Conservation (phyloP, 1,140 invertebrate species). For the Drosophila nigromelanica region DNA sequence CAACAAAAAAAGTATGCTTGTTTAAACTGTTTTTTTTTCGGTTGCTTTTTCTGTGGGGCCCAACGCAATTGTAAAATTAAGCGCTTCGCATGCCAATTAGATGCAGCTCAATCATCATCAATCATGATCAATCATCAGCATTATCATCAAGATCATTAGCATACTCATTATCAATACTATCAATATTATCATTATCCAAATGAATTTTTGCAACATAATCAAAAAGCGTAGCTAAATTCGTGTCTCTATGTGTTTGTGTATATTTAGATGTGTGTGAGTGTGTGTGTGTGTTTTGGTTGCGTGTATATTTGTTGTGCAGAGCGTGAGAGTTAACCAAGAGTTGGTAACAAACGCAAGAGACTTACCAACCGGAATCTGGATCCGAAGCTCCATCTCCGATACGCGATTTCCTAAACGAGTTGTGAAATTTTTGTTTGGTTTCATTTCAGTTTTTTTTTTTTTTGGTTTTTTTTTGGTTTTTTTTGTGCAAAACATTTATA, state of each 20-base stretch:
- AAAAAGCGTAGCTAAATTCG: conserved; percentile 58
- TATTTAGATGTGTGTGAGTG: conserved; percentile 13
- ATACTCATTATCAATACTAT: conserved; percentile 30
- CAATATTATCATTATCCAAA: conserved; percentile 10
- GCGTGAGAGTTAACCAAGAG: conserved; percentile 63
- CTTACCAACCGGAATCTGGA: conserved; percentile 84
- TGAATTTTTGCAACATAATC: conserved; percentile 53
- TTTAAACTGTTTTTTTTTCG: conserved; percentile 27
- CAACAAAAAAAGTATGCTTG: conserved; percentile 4
- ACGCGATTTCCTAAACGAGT: conserved; percentile 83
- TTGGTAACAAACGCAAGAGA: conserved; percentile 59
- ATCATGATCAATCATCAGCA: conserved; percentile 50
- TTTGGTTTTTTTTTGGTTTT: conserved; percentile 15
- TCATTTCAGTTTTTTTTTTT: conserved; percentile 18
- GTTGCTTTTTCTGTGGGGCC: conserved; percentile 37
- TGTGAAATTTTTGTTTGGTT: conserved; percentile 44
- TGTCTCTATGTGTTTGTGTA: conserved; percentile 22
- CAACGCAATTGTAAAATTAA: conserved; percentile 69
- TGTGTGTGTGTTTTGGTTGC: conserved; percentile 25
- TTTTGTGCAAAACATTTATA: conserved; percentile 18
- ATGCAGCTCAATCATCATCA: conserved; percentile 50
- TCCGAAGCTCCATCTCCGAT: conserved; percentile 83
- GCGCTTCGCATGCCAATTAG: conserved; percentile 72
- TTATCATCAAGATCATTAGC: conserved; percentile 36
- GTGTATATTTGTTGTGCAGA: conserved; percentile 43